Conservation (phyloP, 2,797 vertebrate species). For the Peromyscus aztecus region DNA sequence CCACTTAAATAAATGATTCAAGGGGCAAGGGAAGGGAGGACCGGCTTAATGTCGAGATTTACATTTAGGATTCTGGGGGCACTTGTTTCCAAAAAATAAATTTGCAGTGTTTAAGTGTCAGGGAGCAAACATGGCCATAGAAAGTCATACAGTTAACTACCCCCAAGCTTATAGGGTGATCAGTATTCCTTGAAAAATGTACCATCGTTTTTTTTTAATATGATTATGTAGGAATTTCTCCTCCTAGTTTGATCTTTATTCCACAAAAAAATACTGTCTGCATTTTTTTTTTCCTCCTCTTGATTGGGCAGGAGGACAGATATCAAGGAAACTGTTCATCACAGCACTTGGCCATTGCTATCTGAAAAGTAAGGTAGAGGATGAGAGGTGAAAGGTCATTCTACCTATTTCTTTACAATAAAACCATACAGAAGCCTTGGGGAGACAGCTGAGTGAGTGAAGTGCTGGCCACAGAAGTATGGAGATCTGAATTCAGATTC, state of each 20-base stretch:
- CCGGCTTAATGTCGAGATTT: constrained; percentile 86
- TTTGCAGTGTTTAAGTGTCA: constrained; percentile 51
- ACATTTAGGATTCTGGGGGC: constrained; percentile 70
- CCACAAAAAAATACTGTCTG: not conserved
- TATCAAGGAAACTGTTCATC: fast-evolving
- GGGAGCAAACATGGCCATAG: not conserved
- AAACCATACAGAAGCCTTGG: constrained; percentile 3
- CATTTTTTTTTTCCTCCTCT: not conserved
- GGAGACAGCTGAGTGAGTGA: not conserved
- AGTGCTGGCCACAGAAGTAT: not conserved
- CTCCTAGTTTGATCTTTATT: not conserved
- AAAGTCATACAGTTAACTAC: constrained; percentile 10
- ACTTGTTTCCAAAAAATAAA: constrained; percentile 34
- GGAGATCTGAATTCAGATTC: not conserved
- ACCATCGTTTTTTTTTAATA: not conserved
- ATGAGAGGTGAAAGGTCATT: constrained; percentile 9
- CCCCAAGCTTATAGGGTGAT: not conserved
- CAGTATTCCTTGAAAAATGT: not conserved
- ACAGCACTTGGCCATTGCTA: not conserved
- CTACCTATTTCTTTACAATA: not conserved
- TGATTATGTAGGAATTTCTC: not conserved
- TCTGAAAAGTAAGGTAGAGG: constrained; percentile 39
- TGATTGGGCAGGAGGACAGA: not conserved
- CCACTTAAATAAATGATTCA: constrained; percentile 92
- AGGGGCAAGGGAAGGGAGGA: constrained; percentile 84